Base-by-base conservation (phyloP, 2,797 vertebrate species). In the Apogon talboti region DNA sequence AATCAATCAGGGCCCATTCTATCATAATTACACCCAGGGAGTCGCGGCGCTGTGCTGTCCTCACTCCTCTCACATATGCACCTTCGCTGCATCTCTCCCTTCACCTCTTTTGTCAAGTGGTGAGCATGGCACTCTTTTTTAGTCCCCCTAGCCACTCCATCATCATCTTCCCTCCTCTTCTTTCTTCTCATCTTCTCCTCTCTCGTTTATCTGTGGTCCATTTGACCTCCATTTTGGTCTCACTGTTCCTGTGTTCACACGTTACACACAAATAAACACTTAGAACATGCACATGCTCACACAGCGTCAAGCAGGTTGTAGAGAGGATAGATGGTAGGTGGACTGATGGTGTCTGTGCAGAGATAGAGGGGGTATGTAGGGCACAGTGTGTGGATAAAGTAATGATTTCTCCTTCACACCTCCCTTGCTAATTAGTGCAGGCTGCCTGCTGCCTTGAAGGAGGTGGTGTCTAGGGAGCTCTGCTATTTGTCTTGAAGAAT, bases 331-430 rank as follows among this genome's bases (percentile, higher is more conserved):
- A 74, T 65, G 51, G 37, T 69, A 71, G 72, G 69, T 72, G 71
- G 76, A 84, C 74, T 74, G 79, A 78, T 78, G 73, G 71, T 52
- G 82, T 80, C 71, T 80, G 61, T 57, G 50, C 8, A 9, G 37
- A 50, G 67, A 65, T 71, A 42, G 56, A 57, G 69, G 72, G 45
- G 74, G 73, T 87, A 90, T 91, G 82, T 89, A 87, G 85, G 87
- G 78, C 78, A 83, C 81, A 77, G 72, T 83, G 77, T 90, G 89
- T 92, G 86, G 86, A 89, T 91, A 89, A 92, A 92, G 86, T 92
- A 92, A 92, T 90, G 90, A 91, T 93, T 93, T 91, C 91, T 91
- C 90, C 91, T 90, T 92, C 91, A 92, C 87, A 91, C 88, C 88
- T 93, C 91, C 89, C 90, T 82, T 91, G 83, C 84, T 92, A 94